phyloP scores from a whole-genome alignment of 1,140 invertebrate genomes.

The Drosophila serrata region DNA sequence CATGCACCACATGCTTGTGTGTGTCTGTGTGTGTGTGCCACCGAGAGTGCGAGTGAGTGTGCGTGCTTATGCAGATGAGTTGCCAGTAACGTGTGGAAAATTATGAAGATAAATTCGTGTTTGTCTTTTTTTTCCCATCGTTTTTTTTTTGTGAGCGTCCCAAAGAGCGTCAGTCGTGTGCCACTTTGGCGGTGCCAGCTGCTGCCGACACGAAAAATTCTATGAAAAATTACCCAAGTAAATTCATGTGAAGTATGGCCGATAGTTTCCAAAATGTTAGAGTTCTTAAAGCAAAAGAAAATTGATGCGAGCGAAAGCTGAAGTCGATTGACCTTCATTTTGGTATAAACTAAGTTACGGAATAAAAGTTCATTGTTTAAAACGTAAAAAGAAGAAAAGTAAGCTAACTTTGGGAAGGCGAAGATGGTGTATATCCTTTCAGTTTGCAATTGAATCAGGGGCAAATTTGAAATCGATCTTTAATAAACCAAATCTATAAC shows the following conservation, averaged over 20 bases:
- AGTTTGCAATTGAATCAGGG: too few species aligned
- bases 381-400: not conserved
- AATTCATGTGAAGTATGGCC: constrained; percentile 51
- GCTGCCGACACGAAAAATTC: constrained; percentile 63
- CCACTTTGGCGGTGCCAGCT: constrained; percentile 61
- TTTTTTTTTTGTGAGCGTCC: constrained; percentile 34
- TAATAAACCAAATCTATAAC: too few species aligned
- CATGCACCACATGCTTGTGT: constrained; percentile 39
- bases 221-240: constrained; percentile 64
- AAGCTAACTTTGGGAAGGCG: not conserved
- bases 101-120: constrained; percentile 80
- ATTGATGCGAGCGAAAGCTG: not conserved
- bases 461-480: too few species aligned
- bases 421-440: not conserved
- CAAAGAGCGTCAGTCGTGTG: constrained; percentile 61
- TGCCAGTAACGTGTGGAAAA: constrained; percentile 76
- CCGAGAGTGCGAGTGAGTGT: constrained; percentile 39
- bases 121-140: constrained; percentile 52
- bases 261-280: constrained; percentile 32
- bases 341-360: not conserved
- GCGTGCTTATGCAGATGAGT: constrained; percentile 76
- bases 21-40: constrained; percentile 11
- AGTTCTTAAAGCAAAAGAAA: constrained; percentile 25
- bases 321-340: not conserved
- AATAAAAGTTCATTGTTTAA: not conserved